Evolutionary conservation across 2,113 vertebrate genomes (phyloP).

Genomic region (Canis aureus): DNA sequence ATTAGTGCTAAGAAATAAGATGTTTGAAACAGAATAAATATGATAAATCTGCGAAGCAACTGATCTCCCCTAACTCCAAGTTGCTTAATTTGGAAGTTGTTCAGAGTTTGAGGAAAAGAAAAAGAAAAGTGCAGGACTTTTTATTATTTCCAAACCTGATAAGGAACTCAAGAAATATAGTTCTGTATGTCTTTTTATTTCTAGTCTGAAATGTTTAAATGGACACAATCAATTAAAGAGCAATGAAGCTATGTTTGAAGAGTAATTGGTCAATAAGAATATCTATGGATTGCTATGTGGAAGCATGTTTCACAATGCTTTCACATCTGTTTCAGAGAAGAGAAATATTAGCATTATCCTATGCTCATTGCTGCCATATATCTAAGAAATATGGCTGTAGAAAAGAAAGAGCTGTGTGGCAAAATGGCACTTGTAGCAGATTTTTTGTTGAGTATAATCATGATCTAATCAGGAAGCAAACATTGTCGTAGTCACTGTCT

Average conservation of each 20-base stretch:
- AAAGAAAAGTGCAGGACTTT: neutral
- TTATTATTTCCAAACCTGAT: neutral
- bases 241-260: neutral
- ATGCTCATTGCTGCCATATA: neutral
- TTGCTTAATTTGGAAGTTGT: neutral
- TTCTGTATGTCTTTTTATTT: neutral
- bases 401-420: neutral
- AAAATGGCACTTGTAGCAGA: neutral
- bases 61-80: neutral
- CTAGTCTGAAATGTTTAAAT: neutral
- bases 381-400: neutral
- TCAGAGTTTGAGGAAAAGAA: neutral
- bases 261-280: neutral
- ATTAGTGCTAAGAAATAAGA: neutral
- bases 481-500: neutral
- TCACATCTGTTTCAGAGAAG: neutral
- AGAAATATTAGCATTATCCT: neutral
- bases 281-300: neutral
- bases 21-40: neutral
- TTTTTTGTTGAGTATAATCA: neutral
- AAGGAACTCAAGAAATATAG: neutral
- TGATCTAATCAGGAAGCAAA: conserved; percentile 1
- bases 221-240: neutral
- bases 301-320: neutral
- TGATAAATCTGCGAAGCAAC: neutral